Evolutionary conservation across 2,113 vertebrate species (phyloP), one percentile per base, ranked within the genome.

Genomic region (Hyla sarda): DNA sequence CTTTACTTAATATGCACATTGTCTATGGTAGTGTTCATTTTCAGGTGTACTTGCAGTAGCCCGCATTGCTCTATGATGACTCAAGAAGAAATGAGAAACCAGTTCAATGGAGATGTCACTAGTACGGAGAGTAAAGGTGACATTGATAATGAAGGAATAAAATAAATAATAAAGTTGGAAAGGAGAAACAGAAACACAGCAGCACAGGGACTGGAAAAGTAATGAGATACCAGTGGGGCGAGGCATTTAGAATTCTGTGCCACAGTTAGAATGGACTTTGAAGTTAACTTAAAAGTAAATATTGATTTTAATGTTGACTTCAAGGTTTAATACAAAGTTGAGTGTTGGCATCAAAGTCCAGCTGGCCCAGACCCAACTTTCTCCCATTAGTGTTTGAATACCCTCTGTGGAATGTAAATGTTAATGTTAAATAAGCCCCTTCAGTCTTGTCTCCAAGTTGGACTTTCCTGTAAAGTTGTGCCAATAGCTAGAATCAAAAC

Each of bases 251-350:
- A 77, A 84, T 62, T 84, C 72, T 67, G 72, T 47, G 56, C 83
- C 37, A 48, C 72, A 65, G 73, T 14, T 23, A 48, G 74, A n/a
- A 71, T 83, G 82, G 54, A 65, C 83, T 84, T 84, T 84, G 83
- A 84, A 84, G 83, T 84, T 67, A 65, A 58, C 83, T 84, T 84
- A 56, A 84, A 84, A 65, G 54, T 34, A 48, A 52, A 84, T 84
- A 84, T 77, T 50, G 83, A 84, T 84, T 84, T 84, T 84, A 50
- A 77, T 77, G 83, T 84, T 84, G 83, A 84, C 73, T 76, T 65
- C 72, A 76, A 77, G 28, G 73, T 65, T 84, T 65, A 77, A 84
- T 76, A 77, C 73, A 84, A 84, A 84, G 83, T 77, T 84, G 56
- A 76, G 58, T 76, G 56, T 65, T 84, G 83, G 58, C 72, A 84